phyloP scores from a whole-genome alignment of 2,888 invertebrate genomes.

The Dicycla oo region DNA sequence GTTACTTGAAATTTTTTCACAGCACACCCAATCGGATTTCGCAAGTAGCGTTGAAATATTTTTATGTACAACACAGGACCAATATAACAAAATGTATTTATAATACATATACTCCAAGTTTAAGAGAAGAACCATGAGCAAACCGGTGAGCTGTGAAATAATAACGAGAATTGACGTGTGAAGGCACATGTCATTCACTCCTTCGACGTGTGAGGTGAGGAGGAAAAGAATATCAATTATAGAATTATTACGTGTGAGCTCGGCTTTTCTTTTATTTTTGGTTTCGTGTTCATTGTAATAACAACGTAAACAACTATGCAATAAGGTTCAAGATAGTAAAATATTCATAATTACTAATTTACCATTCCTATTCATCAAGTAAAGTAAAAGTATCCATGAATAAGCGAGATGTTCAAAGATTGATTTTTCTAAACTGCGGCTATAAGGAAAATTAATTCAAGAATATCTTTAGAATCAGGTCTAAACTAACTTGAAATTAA shows the following conservation, averaged over 20 bases:
- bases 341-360: not conserved
- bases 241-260: not conserved
- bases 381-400: not conserved
- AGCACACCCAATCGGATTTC: not conserved
- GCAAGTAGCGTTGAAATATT: not conserved
- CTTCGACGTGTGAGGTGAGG: conserved; percentile 11
- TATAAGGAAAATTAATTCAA: not conserved
- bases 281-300: conserved; percentile 3
- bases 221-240: conserved; percentile 39
- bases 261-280: not conserved
- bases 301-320: not conserved
- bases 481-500: no score
- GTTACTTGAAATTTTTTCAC: not conserved
- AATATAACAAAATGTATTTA: not conserved
- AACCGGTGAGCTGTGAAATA: conserved; percentile 39
- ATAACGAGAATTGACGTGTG: conserved; percentile 44
- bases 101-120: not conserved
- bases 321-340: not conserved
- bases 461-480: not conserved
- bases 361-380: not conserved
- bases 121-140: not conserved
- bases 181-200: conserved; percentile 26
- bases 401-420: not conserved
- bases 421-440: not conserved
- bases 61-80: not conserved